Evolutionary conservation across 1,140 invertebrate genomes (phyloP).

Genomic region (Atopsyche davidsoni): DNA sequence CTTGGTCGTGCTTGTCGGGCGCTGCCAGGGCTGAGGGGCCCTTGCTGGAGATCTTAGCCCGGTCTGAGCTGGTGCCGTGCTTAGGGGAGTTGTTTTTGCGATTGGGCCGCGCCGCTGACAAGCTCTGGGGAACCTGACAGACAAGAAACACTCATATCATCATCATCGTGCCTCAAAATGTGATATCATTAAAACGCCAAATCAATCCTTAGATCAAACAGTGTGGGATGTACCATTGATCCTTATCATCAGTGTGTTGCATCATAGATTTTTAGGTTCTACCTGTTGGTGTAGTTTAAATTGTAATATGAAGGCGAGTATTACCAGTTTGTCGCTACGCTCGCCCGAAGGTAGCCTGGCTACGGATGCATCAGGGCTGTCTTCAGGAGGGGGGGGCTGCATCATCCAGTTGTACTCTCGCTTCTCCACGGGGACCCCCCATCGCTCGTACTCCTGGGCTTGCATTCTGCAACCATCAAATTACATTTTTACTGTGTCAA

Average conservation of each 20-base stretch:
- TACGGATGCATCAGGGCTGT: constrained; percentile 72
- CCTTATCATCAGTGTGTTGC: too few relatives aligned
- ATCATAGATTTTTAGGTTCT: too few relatives aligned
- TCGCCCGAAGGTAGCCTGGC: constrained; percentile 75
- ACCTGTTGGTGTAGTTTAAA: background rate
- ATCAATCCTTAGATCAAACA: background rate
- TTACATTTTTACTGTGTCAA: background rate
- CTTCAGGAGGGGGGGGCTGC: constrained; percentile 80
- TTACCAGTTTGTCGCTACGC: constrained; percentile 67
- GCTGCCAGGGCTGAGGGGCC: constrained; percentile 19
- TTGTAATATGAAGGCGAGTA: background rate
- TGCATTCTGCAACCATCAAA: constrained; percentile 55
- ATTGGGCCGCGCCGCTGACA: constrained; percentile 34
- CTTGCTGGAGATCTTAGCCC: constrained; percentile 19
- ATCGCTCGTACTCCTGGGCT: constrained; percentile 80
- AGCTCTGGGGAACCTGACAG: constrained; percentile 40
- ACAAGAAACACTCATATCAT: constrained; percentile 11
- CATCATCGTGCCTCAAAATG: too few relatives aligned
- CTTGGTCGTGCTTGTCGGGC: constrained; percentile 28
- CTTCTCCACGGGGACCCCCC: constrained; percentile 81
- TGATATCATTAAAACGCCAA: background rate
- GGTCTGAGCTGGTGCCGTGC: constrained; percentile 29
- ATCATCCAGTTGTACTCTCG: constrained; percentile 89
- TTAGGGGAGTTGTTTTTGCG: constrained; percentile 40
- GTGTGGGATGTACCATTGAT: too few relatives aligned